Evolutionary conservation across 2,888 invertebrate species (phyloP), one percentile per base, ranked within the genome.

Genomic region (Eucera pruinosa): DNA sequence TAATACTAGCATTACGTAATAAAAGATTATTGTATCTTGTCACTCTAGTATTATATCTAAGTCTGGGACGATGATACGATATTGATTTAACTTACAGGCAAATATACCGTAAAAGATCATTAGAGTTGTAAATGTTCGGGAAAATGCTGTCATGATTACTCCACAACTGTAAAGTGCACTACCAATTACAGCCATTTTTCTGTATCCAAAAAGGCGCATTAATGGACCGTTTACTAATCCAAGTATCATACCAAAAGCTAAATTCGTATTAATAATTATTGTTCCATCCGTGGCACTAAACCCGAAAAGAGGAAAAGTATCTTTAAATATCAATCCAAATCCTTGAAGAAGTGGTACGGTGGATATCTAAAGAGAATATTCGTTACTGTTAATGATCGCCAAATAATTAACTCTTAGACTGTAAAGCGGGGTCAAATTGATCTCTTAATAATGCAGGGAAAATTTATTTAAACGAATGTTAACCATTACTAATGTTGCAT

Each of bases 321-420:
- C 94, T 92, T 95, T 94, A 87, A 95, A 95, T 30, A 96, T 93
- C 64, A 96, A 92, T n/a, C 95, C 95, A 84, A 96, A 96, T 64
- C 94, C 94, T 86, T 95, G 94, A 73, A 95, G 93, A 18, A 95
- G 92, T 6, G 95, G 95, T 9, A 95, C 93, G 15, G 91, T 89
- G 6, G 93, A 88, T 15, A 93, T 81, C 93, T 93, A 9, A 6
- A 27, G 47, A 47, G n/a, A n/a, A n/a, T n/a, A n/a, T n/a, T n/a
- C n/a, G n/a, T n/a, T n/a, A n/a, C n/a, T n/a, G n/a, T n/a, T n/a
- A n/a, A n/a, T n/a, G n/a, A n/a, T n/a, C n/a, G n/a, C n/a, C n/a
- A n/a, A n/a, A n/a, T n/a, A n/a, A n/a, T n/a, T n/a, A n/a, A n/a
- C n/a, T n/a, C n/a, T n/a, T n/a, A n/a, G n/a, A n/a, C n/a, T n/a